These are phyloP conservation scores for Oikopleura vanhoeffeni DNA, from an alignment of 23 tunicate species.

Conservation along the genomic window DNA sequence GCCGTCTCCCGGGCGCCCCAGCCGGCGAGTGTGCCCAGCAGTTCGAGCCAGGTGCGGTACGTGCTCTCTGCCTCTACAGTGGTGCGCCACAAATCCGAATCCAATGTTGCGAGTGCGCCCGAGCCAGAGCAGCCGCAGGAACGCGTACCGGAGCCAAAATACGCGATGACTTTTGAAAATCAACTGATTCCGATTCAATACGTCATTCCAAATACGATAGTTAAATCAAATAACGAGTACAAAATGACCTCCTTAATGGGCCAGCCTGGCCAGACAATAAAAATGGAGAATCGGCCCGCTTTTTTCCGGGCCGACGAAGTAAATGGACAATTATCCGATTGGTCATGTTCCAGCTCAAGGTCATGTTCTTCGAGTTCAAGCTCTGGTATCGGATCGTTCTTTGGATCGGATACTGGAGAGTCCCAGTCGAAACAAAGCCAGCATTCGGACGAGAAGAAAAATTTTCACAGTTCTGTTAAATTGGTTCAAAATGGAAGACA, in stretches of 20 bases:
- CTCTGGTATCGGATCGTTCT: slow-evolving; percentile 2
- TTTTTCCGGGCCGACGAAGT: neutral
- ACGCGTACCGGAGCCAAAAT: neutral
- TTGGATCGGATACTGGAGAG: neutral
- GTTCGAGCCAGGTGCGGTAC: neutral
- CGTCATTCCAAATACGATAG: neutral
- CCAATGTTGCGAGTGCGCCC: too few species aligned
- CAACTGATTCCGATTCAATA: neutral
- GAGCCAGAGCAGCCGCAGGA: too few species aligned
- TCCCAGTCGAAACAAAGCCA: neutral
- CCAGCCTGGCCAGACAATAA: neutral
- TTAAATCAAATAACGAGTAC: neutral
- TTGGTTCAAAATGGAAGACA: neutral
- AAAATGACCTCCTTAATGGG: neutral
- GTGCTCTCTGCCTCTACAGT: neutral
- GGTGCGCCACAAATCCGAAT: too few species aligned
- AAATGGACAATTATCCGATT: neutral
- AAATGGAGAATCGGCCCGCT: neutral
- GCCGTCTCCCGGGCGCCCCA: too few species aligned
- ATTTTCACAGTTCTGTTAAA: neutral
- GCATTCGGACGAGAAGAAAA: neutral
- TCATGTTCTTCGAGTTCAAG: slow-evolving; percentile 11
- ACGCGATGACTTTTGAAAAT: neutral
- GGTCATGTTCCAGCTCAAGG: neutral
- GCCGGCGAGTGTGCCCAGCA: too few species aligned